Conservation (phyloP, 1,140 invertebrate species). For the Drosophila pachea region DNA sequence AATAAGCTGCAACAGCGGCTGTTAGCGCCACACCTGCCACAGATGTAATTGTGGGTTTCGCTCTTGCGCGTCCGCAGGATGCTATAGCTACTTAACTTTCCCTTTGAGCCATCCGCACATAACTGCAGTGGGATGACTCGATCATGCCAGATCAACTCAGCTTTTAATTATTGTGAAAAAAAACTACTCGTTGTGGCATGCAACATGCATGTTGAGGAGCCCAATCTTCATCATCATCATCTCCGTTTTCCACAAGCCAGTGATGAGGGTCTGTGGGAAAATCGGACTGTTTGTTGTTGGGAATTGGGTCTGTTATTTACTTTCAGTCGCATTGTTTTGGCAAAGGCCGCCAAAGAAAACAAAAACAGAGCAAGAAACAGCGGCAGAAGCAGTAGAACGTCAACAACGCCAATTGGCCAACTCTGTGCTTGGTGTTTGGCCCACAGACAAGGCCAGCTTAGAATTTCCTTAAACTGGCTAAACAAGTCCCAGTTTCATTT, state of each 20-base stretch:
- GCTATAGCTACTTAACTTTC: constrained; percentile 16
- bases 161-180: constrained; percentile 51
- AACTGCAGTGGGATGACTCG: not conserved
- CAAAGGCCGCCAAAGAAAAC: constrained; percentile 42
- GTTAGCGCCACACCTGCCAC: not conserved
- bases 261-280: constrained; percentile 54
- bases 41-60: not conserved
- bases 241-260: not conserved
- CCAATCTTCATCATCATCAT: not conserved
- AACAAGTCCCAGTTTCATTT: constrained; percentile 35
- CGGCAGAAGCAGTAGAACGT: constrained; percentile 28
- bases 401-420: constrained; percentile 42
- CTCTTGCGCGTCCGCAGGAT: not conserved
- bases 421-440: constrained; percentile 15
- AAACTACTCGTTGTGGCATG: constrained; percentile 54
- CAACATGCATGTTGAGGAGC: constrained; percentile 8
- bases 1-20: not conserved
- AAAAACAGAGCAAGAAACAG: constrained; percentile 25
- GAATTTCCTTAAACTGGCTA: constrained; percentile 58
- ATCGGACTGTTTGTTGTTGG: constrained; percentile 63
- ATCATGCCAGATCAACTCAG: constrained; percentile 11
- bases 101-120: constrained; percentile 4
- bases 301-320: constrained; percentile 73
- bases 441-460: constrained; percentile 59
- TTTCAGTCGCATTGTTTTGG: constrained; percentile 61